phyloP scores from a whole-genome alignment of 2,888 invertebrate genomes.

The Molorchus minor region DNA sequence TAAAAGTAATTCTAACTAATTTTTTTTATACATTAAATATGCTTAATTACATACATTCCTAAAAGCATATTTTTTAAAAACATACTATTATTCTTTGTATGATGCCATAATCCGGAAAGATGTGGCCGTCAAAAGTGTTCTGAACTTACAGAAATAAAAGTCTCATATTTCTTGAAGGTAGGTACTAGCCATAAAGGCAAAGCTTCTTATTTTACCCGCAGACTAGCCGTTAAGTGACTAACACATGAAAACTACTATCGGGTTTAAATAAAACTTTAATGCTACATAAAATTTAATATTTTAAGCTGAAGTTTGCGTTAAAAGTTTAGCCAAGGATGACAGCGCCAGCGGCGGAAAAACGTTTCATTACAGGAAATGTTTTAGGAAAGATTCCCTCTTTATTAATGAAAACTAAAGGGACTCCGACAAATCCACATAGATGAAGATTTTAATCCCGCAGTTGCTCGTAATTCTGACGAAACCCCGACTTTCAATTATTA shows the following conservation, averaged over 20 bases:
- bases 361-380: constrained; percentile 15
- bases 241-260: constrained; percentile 15
- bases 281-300: constrained; percentile 21
- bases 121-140: no score
- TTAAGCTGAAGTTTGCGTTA: constrained; percentile 11
- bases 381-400: constrained; percentile 21
- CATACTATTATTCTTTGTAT: no score
- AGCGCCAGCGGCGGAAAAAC: not conserved
- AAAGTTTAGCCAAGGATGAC: constrained; percentile 5
- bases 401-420: constrained; percentile 23
- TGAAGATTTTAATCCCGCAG: constrained; percentile 29
- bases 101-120: no score
- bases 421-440: constrained; percentile 22
- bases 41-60: no score
- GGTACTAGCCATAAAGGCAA: no score
- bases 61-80: no score
- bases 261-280: constrained; percentile 24
- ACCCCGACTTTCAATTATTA: constrained; percentile 25
- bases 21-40: no score
- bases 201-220: no score
- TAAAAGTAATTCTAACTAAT: no score
- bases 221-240: not conserved
- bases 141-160: no score
- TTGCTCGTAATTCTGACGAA: constrained; percentile 10
- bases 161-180: no score